phyloP scores from a whole-genome alignment of 1,140 invertebrate species.

The Diachasma alloeum region DNA sequence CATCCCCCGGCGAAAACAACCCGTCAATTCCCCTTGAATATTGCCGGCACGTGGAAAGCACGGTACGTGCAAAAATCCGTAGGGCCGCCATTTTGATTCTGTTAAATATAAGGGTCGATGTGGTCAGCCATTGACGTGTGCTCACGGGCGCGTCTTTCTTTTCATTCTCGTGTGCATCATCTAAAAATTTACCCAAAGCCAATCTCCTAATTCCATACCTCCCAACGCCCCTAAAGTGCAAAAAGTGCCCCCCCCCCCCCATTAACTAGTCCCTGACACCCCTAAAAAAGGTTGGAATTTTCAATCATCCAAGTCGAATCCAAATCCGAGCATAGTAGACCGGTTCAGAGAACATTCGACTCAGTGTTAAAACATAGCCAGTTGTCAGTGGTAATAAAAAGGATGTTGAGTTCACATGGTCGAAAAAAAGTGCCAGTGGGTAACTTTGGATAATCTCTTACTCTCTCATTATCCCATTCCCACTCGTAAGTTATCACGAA shows the following conservation, averaged over 20 bases:
- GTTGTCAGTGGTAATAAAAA: background rate
- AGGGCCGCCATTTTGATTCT: slow-evolving; percentile 59
- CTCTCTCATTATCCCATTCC: background rate
- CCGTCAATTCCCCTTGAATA: background rate
- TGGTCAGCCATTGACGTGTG: slow-evolving; percentile 29
- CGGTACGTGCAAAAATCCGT: slow-evolving; percentile 45
- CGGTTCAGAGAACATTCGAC: background rate
- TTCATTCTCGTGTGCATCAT: slow-evolving; percentile 35
- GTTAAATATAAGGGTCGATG: slow-evolving; percentile 31
- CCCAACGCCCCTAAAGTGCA: background rate
- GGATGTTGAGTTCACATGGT: background rate
- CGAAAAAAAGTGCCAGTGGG: background rate
- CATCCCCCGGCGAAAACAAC: background rate
- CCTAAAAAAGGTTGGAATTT: background rate
- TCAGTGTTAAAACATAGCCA: background rate
- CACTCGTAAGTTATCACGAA: background rate
- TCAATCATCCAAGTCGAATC: background rate
- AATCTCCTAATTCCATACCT: background rate
- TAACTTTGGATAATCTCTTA: background rate
- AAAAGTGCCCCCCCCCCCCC: background rate
- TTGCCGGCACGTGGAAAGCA: slow-evolving; percentile 25
- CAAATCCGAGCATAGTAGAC: background rate
- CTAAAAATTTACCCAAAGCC: background rate
- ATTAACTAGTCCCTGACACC: background rate
- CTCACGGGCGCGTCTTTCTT: slow-evolving; percentile 59